These are phyloP conservation scores for Neuroterus valhalla DNA, from an alignment of 1,140 invertebrate species.

Conservation along the genomic window DNA sequence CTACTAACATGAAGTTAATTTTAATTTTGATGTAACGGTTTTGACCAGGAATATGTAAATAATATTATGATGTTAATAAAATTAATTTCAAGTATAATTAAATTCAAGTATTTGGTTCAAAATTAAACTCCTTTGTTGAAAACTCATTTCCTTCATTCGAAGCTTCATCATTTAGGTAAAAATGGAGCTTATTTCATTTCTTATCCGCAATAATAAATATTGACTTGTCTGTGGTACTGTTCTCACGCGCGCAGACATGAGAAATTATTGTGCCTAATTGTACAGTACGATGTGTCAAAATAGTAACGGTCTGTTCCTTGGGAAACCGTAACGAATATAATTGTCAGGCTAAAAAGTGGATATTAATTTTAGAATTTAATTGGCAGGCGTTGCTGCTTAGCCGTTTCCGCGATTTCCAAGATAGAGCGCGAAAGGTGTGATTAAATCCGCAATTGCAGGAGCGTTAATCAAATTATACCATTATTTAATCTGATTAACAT, in stretches of 20 bases:
- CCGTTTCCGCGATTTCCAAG: background rate
- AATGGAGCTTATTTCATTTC: background rate
- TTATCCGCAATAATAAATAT: background rate
- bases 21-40: no score
- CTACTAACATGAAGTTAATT: no score
- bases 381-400: conserved; percentile 9
- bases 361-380: conserved; percentile 24
- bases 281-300: conserved; percentile 17
- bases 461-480: conserved; percentile 14
- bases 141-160: no score
- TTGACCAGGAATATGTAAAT: no score
- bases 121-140: no score
- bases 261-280: background rate
- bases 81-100: no score
- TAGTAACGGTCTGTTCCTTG: conserved; percentile 13
- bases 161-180: no score
- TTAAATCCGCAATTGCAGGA: no score
- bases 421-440: background rate
- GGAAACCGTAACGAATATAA: conserved; percentile 8
- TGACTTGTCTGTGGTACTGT: background rate
- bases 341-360: conserved; percentile 16
- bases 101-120: no score
- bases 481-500: conserved; percentile 9
- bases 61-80: no score
- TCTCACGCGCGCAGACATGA: background rate